Conservation (phyloP, 1,140 invertebrate species). For the Semibalanus balanoides region DNA sequence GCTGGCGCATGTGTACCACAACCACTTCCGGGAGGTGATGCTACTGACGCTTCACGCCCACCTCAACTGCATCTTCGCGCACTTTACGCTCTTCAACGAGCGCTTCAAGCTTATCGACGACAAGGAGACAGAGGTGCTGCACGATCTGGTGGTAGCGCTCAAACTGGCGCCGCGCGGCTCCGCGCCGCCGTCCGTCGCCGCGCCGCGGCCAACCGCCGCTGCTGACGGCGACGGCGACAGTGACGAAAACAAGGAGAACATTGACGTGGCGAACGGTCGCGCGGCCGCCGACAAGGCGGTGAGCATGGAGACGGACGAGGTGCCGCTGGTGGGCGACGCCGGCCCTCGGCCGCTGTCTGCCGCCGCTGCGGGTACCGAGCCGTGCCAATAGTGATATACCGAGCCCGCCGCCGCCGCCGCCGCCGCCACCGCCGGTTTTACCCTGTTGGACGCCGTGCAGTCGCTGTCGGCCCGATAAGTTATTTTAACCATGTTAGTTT, state of each 20-base stretch:
- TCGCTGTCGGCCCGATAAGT: neutral
- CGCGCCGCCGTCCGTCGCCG: slow-evolving; percentile 6
- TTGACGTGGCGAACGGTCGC: slow-evolving; percentile 5
- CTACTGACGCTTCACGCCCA: slow-evolving; percentile 74
- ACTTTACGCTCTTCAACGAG: slow-evolving; percentile 75
- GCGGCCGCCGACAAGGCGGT: neutral
- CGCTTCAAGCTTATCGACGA: slow-evolving; percentile 79
- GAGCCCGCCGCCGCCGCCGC: too few relatives aligned
- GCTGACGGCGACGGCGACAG: neutral
- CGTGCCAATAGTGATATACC: neutral
- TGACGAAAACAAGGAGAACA: slow-evolving; percentile 19
- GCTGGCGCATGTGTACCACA: slow-evolving; percentile 92
- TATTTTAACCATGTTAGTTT: neutral
- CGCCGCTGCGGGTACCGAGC: neutral
- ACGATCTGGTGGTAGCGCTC: slow-evolving; percentile 39
- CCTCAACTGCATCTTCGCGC: slow-evolving; percentile 75
- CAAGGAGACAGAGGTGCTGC: slow-evolving; percentile 88
- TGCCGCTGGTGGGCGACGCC: too few relatives aligned
- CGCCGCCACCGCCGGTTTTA: too few relatives aligned
- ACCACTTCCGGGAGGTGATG: slow-evolving; percentile 89
- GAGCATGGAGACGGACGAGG: neutral
- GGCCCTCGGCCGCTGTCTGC: too few relatives aligned
- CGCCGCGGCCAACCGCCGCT: slow-evolving; percentile 5
- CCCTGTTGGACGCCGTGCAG: too few relatives aligned
- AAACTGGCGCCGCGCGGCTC: slow-evolving; percentile 24